phyloP scores from a whole-genome alignment of 2,797 vertebrate species.

The Pangasius larnaudii region DNA sequence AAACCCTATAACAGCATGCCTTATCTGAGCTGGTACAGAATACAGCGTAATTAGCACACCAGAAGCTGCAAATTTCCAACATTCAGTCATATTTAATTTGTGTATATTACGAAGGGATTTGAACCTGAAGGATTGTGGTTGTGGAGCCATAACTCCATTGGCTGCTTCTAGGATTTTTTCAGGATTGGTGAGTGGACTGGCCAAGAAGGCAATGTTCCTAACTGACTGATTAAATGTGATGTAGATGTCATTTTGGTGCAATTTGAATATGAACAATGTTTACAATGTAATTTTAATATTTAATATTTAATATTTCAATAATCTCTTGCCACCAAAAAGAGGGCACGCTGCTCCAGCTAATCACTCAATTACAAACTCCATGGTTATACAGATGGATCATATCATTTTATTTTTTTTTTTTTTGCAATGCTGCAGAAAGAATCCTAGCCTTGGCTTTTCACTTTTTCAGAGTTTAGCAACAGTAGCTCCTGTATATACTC shows the following conservation, averaged over 20 bases:
- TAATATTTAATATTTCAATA: not conserved
- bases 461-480: not conserved
- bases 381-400: not conserved
- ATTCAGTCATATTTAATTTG: not conserved
- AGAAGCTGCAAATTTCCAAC: not conserved
- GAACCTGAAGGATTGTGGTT: conserved; percentile 2
- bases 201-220: not conserved
- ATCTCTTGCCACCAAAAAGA: not conserved
- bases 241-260: not conserved
- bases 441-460: not conserved
- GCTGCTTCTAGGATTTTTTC: not conserved
- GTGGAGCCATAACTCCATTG: conserved; percentile 8
- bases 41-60: not conserved
- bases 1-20: not conserved
- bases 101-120: not conserved
- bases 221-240: not conserved
- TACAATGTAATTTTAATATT: not conserved
- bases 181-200: not conserved
- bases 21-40: not conserved
- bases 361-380: not conserved
- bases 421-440: not conserved
- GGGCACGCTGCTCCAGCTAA: not conserved
- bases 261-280: not conserved
- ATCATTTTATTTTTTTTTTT: too few species aligned
- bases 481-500: not conserved